phyloP scores from a whole-genome alignment of 2,888 invertebrate genomes.

The Tridacna crocea region DNA sequence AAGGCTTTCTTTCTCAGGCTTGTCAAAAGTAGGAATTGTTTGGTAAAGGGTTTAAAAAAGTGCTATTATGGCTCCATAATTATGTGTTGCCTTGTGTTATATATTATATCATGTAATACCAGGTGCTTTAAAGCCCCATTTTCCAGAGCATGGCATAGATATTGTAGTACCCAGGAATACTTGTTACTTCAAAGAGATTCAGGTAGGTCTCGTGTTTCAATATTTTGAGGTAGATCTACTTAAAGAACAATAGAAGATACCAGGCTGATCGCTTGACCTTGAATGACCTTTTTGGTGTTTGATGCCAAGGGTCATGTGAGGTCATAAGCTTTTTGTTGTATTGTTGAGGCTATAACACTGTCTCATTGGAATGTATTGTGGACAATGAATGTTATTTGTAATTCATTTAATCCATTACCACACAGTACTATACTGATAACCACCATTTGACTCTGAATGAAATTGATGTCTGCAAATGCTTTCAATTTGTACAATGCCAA shows the following conservation, averaged over 20 bases:
- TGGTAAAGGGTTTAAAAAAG: too few species aligned
- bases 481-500: too few species aligned
- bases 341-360: neutral
- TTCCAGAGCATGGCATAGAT: neutral
- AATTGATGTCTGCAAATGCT: too few species aligned
- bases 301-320: constrained; percentile 5
- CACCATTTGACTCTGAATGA: too few species aligned
- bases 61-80: too few species aligned
- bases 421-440: too few species aligned
- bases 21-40: too few species aligned
- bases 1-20: neutral
- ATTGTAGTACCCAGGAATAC: neutral
- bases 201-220: constrained; percentile 9
- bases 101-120: too few species aligned
- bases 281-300: constrained; percentile 3
- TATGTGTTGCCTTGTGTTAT: too few species aligned
- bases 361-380: neutral
- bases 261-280: constrained; percentile 6
- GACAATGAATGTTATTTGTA: constrained; percentile 4
- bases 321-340: constrained; percentile 1
- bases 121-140: neutral
- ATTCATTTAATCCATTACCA: neutral
- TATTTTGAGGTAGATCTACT: constrained; percentile 16
- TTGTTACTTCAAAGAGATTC: constrained; percentile 9
- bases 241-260: constrained; percentile 14